These are phyloP conservation scores for Bombus impatiens DNA, from an alignment of 1,140 invertebrate species.

Conservation along the genomic window DNA sequence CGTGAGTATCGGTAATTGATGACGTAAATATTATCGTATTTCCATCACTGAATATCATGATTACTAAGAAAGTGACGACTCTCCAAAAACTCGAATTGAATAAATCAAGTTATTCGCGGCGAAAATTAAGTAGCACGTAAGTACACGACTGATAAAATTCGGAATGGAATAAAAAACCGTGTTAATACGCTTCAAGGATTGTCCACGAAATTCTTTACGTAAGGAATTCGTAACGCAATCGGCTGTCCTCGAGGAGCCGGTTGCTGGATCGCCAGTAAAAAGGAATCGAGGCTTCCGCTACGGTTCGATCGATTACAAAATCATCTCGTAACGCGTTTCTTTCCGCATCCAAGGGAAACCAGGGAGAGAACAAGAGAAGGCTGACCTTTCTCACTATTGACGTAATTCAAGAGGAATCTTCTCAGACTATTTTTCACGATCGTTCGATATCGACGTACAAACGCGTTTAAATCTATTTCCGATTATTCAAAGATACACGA, in stretches of 20 bases:
- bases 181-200: neutral
- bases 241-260: neutral
- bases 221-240: neutral
- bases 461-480: neutral
- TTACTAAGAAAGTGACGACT: no score
- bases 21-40: no score
- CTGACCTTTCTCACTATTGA: slow-evolving; percentile 25
- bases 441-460: neutral
- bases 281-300: neutral
- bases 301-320: slow-evolving; percentile 25
- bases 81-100: no score
- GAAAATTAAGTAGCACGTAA: no score
- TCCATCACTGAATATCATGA: no score
- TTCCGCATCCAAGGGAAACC: slow-evolving; percentile 3
- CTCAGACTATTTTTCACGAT: neutral
- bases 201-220: neutral
- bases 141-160: no score
- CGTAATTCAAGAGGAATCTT: slow-evolving; percentile 13
- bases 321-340: slow-evolving; percentile 20
- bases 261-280: neutral
- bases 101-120: no score
- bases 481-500: neutral
- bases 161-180: no score
- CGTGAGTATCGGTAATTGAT: no score
- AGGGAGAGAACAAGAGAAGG: neutral